These are phyloP conservation scores for Pseudococcus viburni DNA, from an alignment of 2,888 invertebrate genomes.

Conservation along the genomic window DNA sequence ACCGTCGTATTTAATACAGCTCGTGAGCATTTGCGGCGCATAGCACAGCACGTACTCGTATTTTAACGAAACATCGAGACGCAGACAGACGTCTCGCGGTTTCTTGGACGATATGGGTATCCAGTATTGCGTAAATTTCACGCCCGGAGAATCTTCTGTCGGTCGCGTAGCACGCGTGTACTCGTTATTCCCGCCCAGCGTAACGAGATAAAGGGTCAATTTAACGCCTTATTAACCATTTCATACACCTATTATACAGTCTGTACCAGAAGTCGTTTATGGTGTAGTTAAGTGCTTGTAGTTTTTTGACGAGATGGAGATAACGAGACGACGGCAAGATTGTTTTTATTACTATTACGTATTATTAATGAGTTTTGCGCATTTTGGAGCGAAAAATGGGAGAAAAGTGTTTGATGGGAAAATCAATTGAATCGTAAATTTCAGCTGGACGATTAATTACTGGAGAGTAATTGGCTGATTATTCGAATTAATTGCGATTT, in stretches of 20 bases:
- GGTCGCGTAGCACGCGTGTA: not conserved
- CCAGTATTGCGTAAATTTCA: conserved; percentile 12
- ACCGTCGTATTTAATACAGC: not conserved
- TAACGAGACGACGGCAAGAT: no score
- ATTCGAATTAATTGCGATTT: no score
- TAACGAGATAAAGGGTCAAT: conserved; percentile 5
- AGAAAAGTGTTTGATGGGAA: no score
- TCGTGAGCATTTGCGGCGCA: not conserved
- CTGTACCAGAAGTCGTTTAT: no score
- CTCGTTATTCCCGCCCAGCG: not conserved
- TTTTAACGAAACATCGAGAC: not conserved
- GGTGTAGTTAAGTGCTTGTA: no score
- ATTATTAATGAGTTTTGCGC: no score
- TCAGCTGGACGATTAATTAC: no score
- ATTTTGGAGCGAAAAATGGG: no score
- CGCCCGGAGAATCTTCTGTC: conserved; percentile 4
- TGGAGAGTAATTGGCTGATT: no score
- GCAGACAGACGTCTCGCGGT: not conserved
- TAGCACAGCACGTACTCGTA: not conserved
- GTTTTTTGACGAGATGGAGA: no score
- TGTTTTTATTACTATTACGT: no score
- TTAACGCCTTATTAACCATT: not conserved
- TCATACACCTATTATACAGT: not conserved
- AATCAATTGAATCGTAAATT: no score
- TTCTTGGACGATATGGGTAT: not conserved